Evolutionary conservation across 2,113 vertebrate species (phyloP).

Genomic region (Panthera uncia): DNA sequence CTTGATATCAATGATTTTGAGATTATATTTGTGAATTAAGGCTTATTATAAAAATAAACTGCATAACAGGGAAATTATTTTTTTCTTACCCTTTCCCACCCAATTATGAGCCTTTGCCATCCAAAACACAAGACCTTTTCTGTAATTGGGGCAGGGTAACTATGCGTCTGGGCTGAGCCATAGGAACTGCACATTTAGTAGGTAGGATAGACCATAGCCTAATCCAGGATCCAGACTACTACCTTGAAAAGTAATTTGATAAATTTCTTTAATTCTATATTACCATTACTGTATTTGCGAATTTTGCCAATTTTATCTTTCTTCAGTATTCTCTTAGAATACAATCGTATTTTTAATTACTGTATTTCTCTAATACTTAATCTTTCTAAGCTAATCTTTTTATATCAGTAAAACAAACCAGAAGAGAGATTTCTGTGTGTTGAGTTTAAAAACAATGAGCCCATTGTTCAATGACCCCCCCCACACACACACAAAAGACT

Average conservation of each 20-base stretch:
- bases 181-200: accelerated
- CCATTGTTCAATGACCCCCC: background rate
- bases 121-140: background rate
- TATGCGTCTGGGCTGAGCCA: background rate
- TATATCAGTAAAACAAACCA: background rate
- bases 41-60: background rate
- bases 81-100: background rate
- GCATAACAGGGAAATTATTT: background rate
- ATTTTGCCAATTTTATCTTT: background rate
- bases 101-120: background rate
- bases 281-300: background rate
- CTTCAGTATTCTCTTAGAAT: background rate
- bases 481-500: background rate
- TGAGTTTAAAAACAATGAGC: background rate
- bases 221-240: background rate
- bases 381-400: background rate
- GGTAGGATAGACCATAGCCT: background rate
- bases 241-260: background rate
- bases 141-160: background rate
- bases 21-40: background rate
- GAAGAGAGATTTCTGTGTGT: constrained; percentile 37
- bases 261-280: background rate
- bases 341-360: background rate
- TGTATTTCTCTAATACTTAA: background rate
- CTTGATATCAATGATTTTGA: background rate